Evolutionary conservation across 2,797 vertebrate genomes (phyloP), one percentile per base, ranked within the genome.

Genomic region (Spinus pinus): DNA sequence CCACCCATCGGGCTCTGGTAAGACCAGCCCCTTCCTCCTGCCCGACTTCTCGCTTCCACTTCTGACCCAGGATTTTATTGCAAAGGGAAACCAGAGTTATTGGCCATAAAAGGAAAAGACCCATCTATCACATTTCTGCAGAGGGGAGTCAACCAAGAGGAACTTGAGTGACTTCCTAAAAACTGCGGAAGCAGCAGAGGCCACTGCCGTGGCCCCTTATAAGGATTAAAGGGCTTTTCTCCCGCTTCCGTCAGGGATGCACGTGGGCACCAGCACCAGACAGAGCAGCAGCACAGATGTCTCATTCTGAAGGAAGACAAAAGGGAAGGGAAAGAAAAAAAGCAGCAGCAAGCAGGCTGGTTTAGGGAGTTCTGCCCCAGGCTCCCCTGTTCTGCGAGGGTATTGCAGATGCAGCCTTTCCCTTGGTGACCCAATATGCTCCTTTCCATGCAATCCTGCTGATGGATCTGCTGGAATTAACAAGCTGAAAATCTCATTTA

Each of bases 41-140:
- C 67, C 57, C 1, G 2, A 81, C 39, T 82, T 96, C 90, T 97
- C 53, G 5, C 72, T 91, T 91, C 93, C 89, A 80, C 56, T 72
- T 94, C 65, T 95, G 96, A 95, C 80, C 97, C 94, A 66, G 85
- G 89, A 35, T 90, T 95, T 92, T 84, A 85, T 39, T 81, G 77
- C 70, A 90, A 86, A 80, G 77, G 71, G 77, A 88, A 97, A 90
- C 24, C 57, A 86, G 81, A 24, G 7, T 18, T 83, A 90, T 81
- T 97, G 81, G 88, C 98, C 98, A 98, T 98, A 98, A 97, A 98
- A 98, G 98, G 98, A 39, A 91, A 97, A 97, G 97, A 90, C 92
- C 95, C 84, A 88, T 78, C 64, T 49, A 49, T n/a, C 84, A 75
- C 84, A 85, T 96, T 95, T 94, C 92, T 96, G 86, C 9, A 1